phyloP scores from a whole-genome alignment of 2,888 invertebrate genomes.

The Amblyteles armatorius region DNA sequence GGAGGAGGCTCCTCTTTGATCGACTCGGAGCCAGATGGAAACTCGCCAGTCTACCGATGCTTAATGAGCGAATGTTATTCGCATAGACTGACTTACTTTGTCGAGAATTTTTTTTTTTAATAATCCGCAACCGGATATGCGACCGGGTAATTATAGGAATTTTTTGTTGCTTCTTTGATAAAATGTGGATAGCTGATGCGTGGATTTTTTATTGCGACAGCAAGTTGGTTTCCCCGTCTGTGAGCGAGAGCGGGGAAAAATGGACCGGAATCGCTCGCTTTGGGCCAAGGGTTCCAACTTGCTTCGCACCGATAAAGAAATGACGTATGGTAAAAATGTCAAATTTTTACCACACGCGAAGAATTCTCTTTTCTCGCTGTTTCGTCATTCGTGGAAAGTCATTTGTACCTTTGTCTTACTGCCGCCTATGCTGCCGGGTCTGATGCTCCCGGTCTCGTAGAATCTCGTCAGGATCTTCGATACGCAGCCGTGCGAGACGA shows the following conservation, averaged over 20 bases:
- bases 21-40: neutral
- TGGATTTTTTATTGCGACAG: neutral
- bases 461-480: constrained; percentile 98
- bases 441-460: constrained; percentile 98
- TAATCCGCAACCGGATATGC: neutral
- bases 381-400: too few species aligned
- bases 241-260: too few species aligned
- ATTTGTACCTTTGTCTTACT: constrained; percentile 95
- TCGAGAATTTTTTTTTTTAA: neutral
- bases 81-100: constrained; percentile 5
- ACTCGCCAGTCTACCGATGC: neutral
- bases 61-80: neutral
- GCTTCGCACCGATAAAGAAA: too few species aligned
- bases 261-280: neutral
- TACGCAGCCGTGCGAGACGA: constrained; percentile 98
- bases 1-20: neutral
- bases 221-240: neutral
- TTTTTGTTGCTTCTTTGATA: neutral
- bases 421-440: constrained; percentile 97
- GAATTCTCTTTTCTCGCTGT: neutral
- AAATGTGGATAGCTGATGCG: too few species aligned
- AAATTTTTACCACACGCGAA: neutral
- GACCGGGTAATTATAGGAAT: neutral
- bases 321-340: neutral
- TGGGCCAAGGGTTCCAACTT: neutral